A percentile compares a stretch with the other conserved stretches of the same genome.
Conservation (phyloP, 1,140 invertebrate genomes). For the Eupristina koningsbergeri region DNA sequence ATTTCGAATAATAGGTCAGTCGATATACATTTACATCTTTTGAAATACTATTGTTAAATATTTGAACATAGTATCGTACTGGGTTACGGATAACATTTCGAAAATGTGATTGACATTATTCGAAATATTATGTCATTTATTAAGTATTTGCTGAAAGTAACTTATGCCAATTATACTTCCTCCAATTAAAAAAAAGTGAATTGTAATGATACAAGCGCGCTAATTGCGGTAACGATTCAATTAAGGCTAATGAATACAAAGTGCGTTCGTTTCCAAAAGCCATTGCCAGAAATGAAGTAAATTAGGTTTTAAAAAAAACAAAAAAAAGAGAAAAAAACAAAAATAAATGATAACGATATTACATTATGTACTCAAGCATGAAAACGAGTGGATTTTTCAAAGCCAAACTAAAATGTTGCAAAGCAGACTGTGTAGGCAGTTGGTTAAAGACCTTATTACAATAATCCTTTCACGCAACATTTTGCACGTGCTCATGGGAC, state of each 20-base stretch:
- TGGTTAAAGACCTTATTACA: conserved; percentile 11
- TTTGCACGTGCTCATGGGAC: background rate
- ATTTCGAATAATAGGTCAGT: conserved; percentile 17
- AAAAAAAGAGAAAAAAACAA: too few species aligned
- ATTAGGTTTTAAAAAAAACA: too few species aligned
- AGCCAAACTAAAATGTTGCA: background rate
- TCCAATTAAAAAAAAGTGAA: background rate
- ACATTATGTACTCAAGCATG: too few species aligned
- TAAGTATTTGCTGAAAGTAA: background rate
- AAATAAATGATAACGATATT: too few species aligned
- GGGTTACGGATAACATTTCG: too few species aligned
- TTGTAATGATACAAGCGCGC: background rate
- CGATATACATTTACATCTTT: background rate
- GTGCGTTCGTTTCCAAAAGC: too few species aligned
- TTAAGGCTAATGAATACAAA: too few species aligned
- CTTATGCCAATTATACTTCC: background rate
- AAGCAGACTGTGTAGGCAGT: background rate
- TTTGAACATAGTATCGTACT: background rate
- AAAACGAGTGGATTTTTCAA: too few species aligned
- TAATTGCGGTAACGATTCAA: too few species aligned
- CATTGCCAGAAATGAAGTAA: too few species aligned
- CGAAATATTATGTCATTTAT: background rate
- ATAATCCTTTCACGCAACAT: conserved; percentile 8
- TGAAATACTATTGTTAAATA: background rate
- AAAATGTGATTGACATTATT: background rate